A percentile compares a stretch with the other conserved stretches of the same genome.
These are phyloP conservation scores for Polyommatus iphigenia DNA, from an alignment of 2,888 invertebrate species.

Conservation along the genomic window DNA sequence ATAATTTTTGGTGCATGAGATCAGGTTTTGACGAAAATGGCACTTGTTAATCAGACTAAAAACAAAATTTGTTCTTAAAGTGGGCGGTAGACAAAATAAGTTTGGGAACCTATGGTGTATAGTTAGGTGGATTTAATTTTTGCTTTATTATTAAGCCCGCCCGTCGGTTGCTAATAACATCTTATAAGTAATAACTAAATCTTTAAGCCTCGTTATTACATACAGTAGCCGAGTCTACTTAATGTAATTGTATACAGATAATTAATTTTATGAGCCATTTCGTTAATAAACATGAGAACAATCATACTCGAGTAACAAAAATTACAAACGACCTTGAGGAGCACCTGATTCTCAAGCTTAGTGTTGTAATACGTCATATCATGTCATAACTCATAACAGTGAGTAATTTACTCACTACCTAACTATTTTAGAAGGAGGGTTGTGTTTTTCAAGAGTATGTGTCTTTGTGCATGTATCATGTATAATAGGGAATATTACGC, in stretches of 20 bases:
- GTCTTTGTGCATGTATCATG: no score
- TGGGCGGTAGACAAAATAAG: no score
- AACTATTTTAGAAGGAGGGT: neutral
- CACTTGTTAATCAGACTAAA: no score
- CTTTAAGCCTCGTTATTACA: neutral
- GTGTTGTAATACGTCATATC: neutral
- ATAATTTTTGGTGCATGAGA: no score
- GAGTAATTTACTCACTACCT: neutral
- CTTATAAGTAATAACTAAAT: neutral
- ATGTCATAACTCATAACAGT: neutral
- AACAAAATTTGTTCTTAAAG: no score
- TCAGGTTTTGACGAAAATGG: no score
- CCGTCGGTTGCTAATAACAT: neutral
- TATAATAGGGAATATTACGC: no score
- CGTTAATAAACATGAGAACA: constrained; percentile 3
- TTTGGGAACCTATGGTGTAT: no score
- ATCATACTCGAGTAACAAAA: neutral
- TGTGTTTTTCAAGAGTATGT: no score
- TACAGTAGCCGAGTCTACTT: neutral
- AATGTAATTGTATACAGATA: neutral
- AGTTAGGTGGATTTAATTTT: neutral
- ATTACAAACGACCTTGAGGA: constrained; percentile 1
- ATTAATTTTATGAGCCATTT: neutral
- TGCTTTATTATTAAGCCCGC: neutral
- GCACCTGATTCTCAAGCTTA: neutral